Evolutionary conservation across 2,113 vertebrate species (phyloP), one percentile per base, ranked within the genome.

Genomic region (Phodopus roborovskii): DNA sequence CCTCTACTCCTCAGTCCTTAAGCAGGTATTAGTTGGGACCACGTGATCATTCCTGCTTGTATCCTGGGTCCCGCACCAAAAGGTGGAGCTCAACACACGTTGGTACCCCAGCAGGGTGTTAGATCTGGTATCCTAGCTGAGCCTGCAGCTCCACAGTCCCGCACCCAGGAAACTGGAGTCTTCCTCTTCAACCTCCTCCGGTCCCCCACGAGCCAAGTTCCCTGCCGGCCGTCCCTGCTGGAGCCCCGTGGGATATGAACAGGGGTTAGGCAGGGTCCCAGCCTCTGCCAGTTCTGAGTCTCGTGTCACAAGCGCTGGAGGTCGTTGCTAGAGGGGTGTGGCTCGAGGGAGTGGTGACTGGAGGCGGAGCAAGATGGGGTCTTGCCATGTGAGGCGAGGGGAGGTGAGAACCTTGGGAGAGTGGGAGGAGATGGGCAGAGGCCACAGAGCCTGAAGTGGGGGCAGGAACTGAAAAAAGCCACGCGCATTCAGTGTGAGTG

Each of bases 351-450:
- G 24, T 36, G 64, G 26, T 66, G 42, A 58, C 91, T 5, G 45
- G 82, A 94, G 95, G 96, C 42, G 36, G 92, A 86, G 90, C 87
- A 50, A 66, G 39, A 96, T 97, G 97, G 96, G 97, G 86, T 92
- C 48, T 16, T 96, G 97, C 45, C 66, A 30, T 0, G 62, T 74
- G 45, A 92, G 93, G 56, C 45, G 56, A 13, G 20, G n/a, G 58
- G 15, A 4, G 0, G 16, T 91, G 70, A 94, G 92, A 78, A 33
- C 36, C 53, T 2, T 53, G 2, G 19, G 77, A 71, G 64, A 53
- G 86, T 17, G 0, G 2, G 36, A 42, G 45, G 0, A 82, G 62
- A 24, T 42, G 1, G 4, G 20, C 33, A 33, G 60, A 56, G 13
- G 33, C 77, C 48, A 39, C 66, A 17, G 53, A 81, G 91, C 19